phyloP scores from a whole-genome alignment of 2,797 vertebrate species.

The Labeo calbasu region DNA sequence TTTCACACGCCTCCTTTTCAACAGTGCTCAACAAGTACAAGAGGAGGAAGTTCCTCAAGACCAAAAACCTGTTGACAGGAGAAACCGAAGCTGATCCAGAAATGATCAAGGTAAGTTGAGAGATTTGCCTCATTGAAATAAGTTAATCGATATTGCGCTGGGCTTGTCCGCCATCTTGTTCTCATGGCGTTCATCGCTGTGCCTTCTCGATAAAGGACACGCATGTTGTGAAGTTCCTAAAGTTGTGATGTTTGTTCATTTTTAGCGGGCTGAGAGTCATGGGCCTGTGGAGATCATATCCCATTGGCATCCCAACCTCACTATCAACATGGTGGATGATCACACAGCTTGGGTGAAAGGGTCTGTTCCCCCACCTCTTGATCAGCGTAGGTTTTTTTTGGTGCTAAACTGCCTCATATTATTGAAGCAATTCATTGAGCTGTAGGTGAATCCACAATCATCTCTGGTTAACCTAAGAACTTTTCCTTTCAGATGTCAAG shows the following conservation, averaged over 20 bases:
- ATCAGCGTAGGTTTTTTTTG: slow-evolving; percentile 84
- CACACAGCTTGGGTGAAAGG: slow-evolving; percentile 98
- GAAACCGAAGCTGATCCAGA: slow-evolving; percentile 93
- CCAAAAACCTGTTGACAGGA: slow-evolving; percentile 94
- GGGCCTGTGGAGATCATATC: slow-evolving; percentile 96
- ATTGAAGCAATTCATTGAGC: neutral
- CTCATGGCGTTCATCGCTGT: neutral
- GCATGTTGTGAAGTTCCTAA: neutral
- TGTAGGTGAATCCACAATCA: neutral
- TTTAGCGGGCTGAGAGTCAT: slow-evolving; percentile 84
- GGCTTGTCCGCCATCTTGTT: neutral
- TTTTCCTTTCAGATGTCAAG: slow-evolving; percentile 84
- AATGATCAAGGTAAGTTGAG: slow-evolving; percentile 82
- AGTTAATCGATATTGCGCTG: neutral
- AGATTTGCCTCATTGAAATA: neutral
- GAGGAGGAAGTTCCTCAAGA: slow-evolving; percentile 90
- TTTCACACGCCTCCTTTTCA: slow-evolving; percentile 1
- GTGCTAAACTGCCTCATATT: neutral
- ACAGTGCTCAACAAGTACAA: slow-evolving; percentile 98
- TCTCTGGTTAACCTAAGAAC: neutral
- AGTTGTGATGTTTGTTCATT: neutral
- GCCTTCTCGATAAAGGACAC: neutral
- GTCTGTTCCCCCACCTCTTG: slow-evolving; percentile 91
- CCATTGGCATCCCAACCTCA: slow-evolving; percentile 97
- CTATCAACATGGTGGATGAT: slow-evolving; percentile 97